A percentile compares a stretch with the other conserved stretches of the same genome.
These are phyloP conservation scores for Acanthosepion pharaonis DNA, from an alignment of 2,888 invertebrate species.

Conservation along the genomic window DNA sequence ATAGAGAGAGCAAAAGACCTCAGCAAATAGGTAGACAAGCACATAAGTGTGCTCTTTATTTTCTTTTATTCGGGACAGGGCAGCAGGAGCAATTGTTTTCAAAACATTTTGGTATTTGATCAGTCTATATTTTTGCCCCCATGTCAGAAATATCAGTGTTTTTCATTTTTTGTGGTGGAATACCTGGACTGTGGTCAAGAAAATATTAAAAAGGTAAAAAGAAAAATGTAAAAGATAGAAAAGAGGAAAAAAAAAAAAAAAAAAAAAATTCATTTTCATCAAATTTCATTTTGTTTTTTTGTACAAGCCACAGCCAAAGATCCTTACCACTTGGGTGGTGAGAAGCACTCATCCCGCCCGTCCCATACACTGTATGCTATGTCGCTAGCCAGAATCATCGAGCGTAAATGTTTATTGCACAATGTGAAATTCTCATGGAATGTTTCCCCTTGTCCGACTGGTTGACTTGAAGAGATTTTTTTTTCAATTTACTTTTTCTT, in stretches of 20 bases:
- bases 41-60: not conserved
- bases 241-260: no score
- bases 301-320: not conserved
- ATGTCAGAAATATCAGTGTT: not conserved
- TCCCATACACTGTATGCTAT: not conserved
- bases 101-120: not conserved
- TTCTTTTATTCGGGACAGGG: not conserved
- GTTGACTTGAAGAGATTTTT: not conserved
- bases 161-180: not conserved
- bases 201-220: not conserved
- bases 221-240: not conserved
- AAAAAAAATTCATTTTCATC: not conserved
- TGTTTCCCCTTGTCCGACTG: constrained; percentile 38
- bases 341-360: not conserved
- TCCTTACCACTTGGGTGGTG: not conserved
- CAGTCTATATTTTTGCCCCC: not conserved
- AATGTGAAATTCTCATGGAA: constrained; percentile 45
- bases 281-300: not conserved
- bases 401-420: constrained; percentile 44
- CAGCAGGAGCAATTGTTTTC: not conserved
- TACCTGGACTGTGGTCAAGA: not conserved
- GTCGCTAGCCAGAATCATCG: constrained; percentile 11
- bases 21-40: not conserved
- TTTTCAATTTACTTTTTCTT: not conserved
- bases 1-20: not conserved